Base-by-base conservation (phyloP, 2,113 vertebrate species). In the Crotalus helleri region DNA sequence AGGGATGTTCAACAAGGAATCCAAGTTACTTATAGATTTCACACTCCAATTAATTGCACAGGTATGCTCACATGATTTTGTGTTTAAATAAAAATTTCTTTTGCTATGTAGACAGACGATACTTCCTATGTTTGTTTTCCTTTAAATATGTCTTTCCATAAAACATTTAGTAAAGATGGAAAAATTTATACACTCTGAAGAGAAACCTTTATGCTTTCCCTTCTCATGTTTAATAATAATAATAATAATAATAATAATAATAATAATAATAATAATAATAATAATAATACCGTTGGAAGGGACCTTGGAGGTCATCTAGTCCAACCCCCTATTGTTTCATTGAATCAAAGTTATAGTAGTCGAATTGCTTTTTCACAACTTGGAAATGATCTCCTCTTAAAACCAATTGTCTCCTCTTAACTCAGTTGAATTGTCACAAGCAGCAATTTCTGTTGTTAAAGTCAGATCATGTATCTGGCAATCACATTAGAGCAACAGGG, bases 1-100 rank as follows among this genome's bases (percentile, higher is more conserved):
- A 98, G 99, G 99, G 94, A 99, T 99, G 99, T 99, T 99, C 98
- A 99, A 99, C 98, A 99, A 99, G 97, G 99, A 99, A 96, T 99
- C 99, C 96, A 99, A 99, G 95, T 98, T 99, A 94, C 99, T 99
- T 94, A 99, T 99, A 97, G 99, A 99, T 90, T 99, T 99, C 96
- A 99, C 99, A 85, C 98, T 99, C 96, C 99, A 99, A 97, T 98
- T 99, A 92, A 99, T 99, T 91, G 98, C 98, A 97, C 99, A 99
- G 99, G 99, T 99, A 98, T 87, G n/a, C n/a, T 96, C 90, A 11
- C 23, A 93, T 85, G 2, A 29, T 0, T 44, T 92, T 88, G 55
- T 33, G 4, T 39, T 54, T 24, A 53, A 44, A 33, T 23, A 23
- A 89, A 39, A 19, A 39, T 19, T 23, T 61, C 10, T 44, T 44